Evolutionary conservation across 2,113 vertebrate species (phyloP).

Genomic region (Urocolius indicus): DNA sequence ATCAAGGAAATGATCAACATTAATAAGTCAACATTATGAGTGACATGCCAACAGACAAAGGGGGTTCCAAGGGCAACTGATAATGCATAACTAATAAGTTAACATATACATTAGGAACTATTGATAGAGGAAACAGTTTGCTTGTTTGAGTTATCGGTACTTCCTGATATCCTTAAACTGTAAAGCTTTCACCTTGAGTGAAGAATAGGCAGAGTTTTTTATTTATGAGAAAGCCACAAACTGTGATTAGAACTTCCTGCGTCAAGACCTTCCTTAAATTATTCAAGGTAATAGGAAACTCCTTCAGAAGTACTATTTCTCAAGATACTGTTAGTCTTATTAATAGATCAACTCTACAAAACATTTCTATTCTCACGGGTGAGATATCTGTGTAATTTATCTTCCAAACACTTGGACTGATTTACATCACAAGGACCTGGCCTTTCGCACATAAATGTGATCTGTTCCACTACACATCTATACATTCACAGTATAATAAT

Average conservation of each 20-base stretch:
- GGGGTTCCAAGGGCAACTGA: not conserved
- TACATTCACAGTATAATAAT: not conserved
- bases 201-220: not conserved
- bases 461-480: not conserved
- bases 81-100: not conserved
- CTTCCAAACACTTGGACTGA: not conserved
- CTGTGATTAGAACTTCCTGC: not conserved
- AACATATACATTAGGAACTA: not conserved
- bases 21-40: not conserved
- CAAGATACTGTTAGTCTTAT: not conserved
- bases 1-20: not conserved
- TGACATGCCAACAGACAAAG: not conserved
- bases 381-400: not conserved
- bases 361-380: not conserved
- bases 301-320: not conserved
- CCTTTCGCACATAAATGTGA: not conserved
- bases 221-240: not conserved
- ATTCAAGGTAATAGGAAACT: not conserved
- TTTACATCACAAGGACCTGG: not conserved
- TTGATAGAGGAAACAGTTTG: not conserved
- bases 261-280: not conserved
- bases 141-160: not conserved
- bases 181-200: not conserved
- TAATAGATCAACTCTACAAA: not conserved
- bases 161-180: not conserved